phyloP scores from a whole-genome alignment of 2,888 invertebrate genomes.

The Ceramica pisi region DNA sequence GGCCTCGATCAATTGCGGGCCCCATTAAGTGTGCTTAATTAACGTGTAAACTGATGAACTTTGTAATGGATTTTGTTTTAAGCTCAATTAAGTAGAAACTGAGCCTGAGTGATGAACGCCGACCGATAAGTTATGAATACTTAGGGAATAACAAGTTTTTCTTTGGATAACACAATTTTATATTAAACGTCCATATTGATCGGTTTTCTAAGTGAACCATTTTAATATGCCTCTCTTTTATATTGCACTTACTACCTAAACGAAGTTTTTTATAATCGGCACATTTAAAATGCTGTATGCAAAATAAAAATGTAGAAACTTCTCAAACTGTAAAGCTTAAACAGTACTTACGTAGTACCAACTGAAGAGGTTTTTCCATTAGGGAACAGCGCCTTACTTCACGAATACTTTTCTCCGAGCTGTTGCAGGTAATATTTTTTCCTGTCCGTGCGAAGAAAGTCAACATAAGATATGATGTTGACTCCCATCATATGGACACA shows the following conservation, averaged over 20 bases:
- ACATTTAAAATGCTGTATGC: background rate
- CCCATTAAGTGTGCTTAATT: constrained; percentile 78
- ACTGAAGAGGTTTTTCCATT: constrained; percentile 46
- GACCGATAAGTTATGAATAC: constrained; percentile 32
- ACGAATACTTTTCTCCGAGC: constrained; percentile 28
- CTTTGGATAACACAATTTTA: background rate
- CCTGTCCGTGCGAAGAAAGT: constrained; percentile 17
- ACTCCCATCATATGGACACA: constrained; percentile 25
- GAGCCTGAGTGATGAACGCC: constrained; percentile 43
- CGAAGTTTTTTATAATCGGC: background rate
- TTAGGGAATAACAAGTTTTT: background rate
- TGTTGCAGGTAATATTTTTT: constrained; percentile 38
- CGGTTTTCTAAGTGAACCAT: background rate
- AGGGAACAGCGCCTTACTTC: constrained; percentile 23
- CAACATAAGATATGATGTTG: constrained; percentile 39
- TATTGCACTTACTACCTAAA: background rate
- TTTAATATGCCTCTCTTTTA: background rate
- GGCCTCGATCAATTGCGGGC: constrained; percentile 78
- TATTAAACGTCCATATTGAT: background rate
- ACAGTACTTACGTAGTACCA: constrained; percentile 12
- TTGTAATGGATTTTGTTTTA: constrained; percentile 69
- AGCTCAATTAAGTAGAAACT: constrained; percentile 59
- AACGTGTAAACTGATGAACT: constrained; percentile 70
- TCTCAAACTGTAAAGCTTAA: constrained; percentile 9
- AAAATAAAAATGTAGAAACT: constrained; percentile 23